Evolutionary conservation across 92 coral and sea anemone genomes (phyloP).

Genomic region (Zoanthus solanderi): DNA sequence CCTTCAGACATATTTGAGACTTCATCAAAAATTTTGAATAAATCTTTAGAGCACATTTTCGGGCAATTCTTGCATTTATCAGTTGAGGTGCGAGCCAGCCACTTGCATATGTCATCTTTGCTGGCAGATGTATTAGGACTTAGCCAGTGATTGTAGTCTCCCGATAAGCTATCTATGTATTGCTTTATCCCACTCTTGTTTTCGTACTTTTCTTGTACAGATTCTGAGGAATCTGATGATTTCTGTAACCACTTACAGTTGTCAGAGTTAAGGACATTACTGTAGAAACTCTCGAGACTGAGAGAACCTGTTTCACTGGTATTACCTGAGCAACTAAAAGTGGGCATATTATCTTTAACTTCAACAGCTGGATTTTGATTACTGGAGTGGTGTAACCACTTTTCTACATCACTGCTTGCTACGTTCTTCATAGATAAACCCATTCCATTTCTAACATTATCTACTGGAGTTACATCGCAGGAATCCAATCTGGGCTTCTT

Average conservation of each 20-base stretch:
- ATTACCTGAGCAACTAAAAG: background rate
- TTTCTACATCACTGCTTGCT: conserved; percentile 1
- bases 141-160: conserved; percentile 77
- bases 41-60: conserved; percentile 79
- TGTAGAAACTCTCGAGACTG: background rate
- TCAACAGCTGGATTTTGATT: background rate
- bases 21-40: conserved; percentile 76
- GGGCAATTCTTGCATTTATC: conserved; percentile 91
- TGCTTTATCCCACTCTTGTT: conserved; percentile 61
- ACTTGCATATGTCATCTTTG: conserved; percentile 70
- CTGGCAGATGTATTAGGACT: conserved; percentile 21
- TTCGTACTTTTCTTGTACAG: conserved; percentile 17
- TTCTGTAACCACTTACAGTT: conserved; percentile 62
- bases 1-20: conserved; percentile 62
- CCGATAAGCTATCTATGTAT: conserved; percentile 64
- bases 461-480: background rate
- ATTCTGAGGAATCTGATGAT: background rate
- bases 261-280: conserved; percentile 10
- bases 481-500: conserved; percentile 1
- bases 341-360: background rate
- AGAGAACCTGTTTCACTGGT: background rate
- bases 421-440: conserved; percentile 1
- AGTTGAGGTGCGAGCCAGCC: conserved; percentile 82
- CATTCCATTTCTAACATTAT: conserved; percentile 22
- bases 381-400: conserved; percentile 16